Conservation (phyloP, 2,113 vertebrate genomes). For the Sitta europaea region DNA sequence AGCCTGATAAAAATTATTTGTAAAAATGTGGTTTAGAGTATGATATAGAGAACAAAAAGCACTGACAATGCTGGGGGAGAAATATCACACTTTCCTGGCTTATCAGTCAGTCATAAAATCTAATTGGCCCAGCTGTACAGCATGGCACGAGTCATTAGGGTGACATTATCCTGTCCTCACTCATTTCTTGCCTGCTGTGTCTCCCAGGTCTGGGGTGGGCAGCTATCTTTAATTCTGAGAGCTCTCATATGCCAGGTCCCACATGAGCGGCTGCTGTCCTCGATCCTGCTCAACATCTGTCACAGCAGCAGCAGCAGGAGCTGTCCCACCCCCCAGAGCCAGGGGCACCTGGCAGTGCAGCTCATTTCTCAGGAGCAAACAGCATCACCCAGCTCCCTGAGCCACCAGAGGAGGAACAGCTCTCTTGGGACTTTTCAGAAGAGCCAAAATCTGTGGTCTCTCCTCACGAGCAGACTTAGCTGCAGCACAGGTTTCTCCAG, state of each 20-base stretch:
- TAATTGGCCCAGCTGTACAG: background rate
- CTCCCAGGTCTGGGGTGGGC: background rate
- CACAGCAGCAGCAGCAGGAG: background rate
- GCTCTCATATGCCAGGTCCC: background rate
- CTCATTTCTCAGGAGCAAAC: background rate
- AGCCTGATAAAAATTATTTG: background rate
- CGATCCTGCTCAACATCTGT: background rate
- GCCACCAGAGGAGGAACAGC: background rate
- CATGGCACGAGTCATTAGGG: background rate
- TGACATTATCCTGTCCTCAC: conserved; percentile 6
- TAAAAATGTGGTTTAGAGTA: background rate
- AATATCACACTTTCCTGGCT: background rate
- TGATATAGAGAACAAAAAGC: background rate
- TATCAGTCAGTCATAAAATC: background rate
- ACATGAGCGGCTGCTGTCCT: background rate
- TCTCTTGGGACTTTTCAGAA: background rate
- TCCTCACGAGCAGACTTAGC: background rate
- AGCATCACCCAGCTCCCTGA: background rate
- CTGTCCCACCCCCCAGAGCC: background rate
- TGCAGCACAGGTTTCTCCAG: background rate
- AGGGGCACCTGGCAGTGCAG: background rate
- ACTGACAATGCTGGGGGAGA: background rate
- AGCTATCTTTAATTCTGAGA: conserved; percentile 25
- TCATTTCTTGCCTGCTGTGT: background rate
- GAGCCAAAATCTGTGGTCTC: background rate